Evolutionary conservation across 2,113 vertebrate species (phyloP).

Genomic region (Oncorhynchus kisutch): DNA sequence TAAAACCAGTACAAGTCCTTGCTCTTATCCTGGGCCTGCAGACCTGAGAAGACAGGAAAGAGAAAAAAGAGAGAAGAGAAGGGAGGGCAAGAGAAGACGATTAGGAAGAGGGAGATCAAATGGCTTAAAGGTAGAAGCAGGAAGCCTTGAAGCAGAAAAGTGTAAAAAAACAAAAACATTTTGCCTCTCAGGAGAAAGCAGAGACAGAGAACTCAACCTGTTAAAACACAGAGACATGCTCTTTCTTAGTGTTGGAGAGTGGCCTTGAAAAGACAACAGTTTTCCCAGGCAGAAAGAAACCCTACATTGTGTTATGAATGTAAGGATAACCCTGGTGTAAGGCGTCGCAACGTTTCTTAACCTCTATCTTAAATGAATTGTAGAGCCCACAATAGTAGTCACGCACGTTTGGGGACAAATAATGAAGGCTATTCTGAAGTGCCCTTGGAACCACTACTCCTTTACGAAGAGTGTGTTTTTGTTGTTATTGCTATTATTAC

Average conservation of each 20-base stretch:
- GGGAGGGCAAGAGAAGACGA: slow-evolving; percentile 10
- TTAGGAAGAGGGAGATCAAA: slow-evolving; percentile 39
- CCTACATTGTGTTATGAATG: too few relatives aligned
- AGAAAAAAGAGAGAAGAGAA: slow-evolving; percentile 36
- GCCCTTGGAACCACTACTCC: too few relatives aligned
- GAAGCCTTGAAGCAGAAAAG: not conserved
- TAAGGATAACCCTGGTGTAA: too few relatives aligned
- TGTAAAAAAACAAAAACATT: slow-evolving; percentile 32
- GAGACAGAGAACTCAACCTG: not conserved
- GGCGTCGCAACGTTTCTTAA: too few relatives aligned
- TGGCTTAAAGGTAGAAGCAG: not conserved
- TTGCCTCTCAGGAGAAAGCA: not conserved
- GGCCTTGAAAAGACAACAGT: not conserved
- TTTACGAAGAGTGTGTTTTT: too few relatives aligned
- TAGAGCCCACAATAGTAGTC: too few relatives aligned
- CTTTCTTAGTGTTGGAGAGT: not conserved
- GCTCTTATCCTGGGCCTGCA: slow-evolving; percentile 94
- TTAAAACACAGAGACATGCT: not conserved
- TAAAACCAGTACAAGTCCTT: slow-evolving; percentile 99
- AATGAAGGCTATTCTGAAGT: too few relatives aligned
- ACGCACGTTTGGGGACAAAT: too few relatives aligned
- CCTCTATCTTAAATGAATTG: too few relatives aligned
- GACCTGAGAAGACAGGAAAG: slow-evolving; percentile 81
- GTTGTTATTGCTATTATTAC: slow-evolving; percentile 63
- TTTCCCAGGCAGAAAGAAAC: too few relatives aligned